phyloP scores from a whole-genome alignment of 2,797 vertebrate genomes.

The Sitta carolinensis region DNA sequence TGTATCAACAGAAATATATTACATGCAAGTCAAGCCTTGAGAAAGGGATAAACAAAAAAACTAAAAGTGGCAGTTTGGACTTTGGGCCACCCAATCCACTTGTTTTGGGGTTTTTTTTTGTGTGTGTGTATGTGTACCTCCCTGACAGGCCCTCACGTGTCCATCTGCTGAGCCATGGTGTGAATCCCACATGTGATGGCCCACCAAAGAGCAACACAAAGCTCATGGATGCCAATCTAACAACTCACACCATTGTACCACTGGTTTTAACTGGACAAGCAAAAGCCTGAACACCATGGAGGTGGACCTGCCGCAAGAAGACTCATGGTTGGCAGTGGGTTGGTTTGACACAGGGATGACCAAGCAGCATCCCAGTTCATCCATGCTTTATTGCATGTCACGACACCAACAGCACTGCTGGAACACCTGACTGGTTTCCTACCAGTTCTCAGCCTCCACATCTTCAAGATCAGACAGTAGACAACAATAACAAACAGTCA shows the following conservation, averaged over 20 bases:
- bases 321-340: not conserved
- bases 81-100: not conserved
- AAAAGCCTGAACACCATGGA: not conserved
- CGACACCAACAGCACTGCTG: not conserved
- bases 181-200: not conserved
- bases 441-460: not conserved
- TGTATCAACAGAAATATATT: not conserved
- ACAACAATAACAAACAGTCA: not conserved
- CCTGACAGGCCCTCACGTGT: rapidly evolving
- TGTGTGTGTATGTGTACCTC: not conserved
- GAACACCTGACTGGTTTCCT: not conserved
- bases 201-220: not conserved
- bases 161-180: rapidly evolving
- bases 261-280: not conserved
- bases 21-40: not conserved
- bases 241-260: not conserved
- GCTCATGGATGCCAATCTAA: not conserved
- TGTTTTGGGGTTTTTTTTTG: too few relatives aligned
- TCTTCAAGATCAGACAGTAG: not conserved
- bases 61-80: not conserved
- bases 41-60: not conserved
- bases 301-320: too few relatives aligned
- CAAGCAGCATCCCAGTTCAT: not conserved
- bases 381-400: not conserved
- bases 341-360: not conserved